Base-by-base conservation (phyloP, 2,113 vertebrate species). In the Ictalurus furcatus region DNA sequence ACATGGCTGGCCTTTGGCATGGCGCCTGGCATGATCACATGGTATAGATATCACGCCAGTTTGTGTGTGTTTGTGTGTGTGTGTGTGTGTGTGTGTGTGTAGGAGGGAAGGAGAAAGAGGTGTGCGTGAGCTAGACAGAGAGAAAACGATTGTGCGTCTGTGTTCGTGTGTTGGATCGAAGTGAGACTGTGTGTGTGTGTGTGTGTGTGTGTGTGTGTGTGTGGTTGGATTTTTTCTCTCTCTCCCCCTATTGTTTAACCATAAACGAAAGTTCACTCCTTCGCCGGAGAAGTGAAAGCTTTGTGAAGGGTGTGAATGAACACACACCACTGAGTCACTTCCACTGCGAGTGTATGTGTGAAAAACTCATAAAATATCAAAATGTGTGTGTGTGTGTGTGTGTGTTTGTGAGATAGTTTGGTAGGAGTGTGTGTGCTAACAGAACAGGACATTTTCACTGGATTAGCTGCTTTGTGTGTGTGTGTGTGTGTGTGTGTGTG, bases 11-110 rank as follows among this genome's bases (percentile, higher is more conserved):
- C 92, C 90, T 92, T 95, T 96, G 95, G 96, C 96, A 94, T 93
- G 89, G 92, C 91, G 95, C 96, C 96, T 95, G 94, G 95, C 92
- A 89, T 93, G 94, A 95, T 96, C 96, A 96, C 96, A 95, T 96
- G 95, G 93, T 93, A 93, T 94, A 93, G 93, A 94, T 95, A 93
- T 94, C 92, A 94, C 93, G 93, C 89, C 90, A 94, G 94, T 92
- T 61, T 86, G 83, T 90, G 85, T 87, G 88, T 89, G 90, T 89
- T 87, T 89, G 83, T 90, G 91, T 87, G 78, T 87, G 87, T 85
- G 85, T 81, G 84, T 76, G 85, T 89, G 82, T 89, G 85, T 74
- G 89, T 85, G 80, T 89, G 76, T 56, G 86, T 61, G 52, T 56
- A n/a, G 88, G 25, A 58, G 19, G 74, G 23, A 63, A 69, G 61